Base-by-base conservation (phyloP, 2,797 vertebrate species). In the Galago senegalensis region DNA sequence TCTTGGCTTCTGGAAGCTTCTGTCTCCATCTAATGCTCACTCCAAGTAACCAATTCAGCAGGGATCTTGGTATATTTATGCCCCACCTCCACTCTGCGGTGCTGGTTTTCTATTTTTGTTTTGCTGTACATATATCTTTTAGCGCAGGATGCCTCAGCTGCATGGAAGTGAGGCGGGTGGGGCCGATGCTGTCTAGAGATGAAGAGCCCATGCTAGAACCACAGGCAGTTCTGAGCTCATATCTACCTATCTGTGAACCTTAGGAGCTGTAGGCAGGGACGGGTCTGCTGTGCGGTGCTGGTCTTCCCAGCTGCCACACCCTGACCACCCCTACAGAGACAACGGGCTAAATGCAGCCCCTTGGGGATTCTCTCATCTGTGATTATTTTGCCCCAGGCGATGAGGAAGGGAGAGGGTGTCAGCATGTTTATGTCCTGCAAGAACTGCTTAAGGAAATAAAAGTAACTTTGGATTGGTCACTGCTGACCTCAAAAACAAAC, bases 91-190 rank as follows among this genome's bases (percentile, higher is more conserved):
- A 63, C 77, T 53, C 82, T 58, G 40, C 1, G 0, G 76, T 23
- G 76, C 65, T 95, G 92, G 27, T 56, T 95, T 82, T 91, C 67
- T 91, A 73, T 63, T 87, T 96, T 58, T 34, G 9, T 83, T 96
- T 75, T 82, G 72, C 75, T 82, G 81, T 72, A 13, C 76, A 23
- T 83, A 9, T 91, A 80, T 83, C 87, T 88, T 90, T 93, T 46
- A 46, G 67, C 46, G 67, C 46, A 69, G 60, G 60, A 46, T 73
- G 70, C 70, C 83, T 92, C 65, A 34, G 72, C 69, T 60, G 49
- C 18, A 70, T 88, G 67, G 72, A 65, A 91, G 72, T 8, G 49
- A 73, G 80, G 75, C 49, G 80, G 61, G 43, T 2, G 37, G 53
- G 75, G 18, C 12, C 37, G 61, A 56, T 12, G 31, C 88, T 53